Base-by-base conservation (phyloP, 2,113 vertebrate genomes). In the Brachyhypopomus gauderio region DNA sequence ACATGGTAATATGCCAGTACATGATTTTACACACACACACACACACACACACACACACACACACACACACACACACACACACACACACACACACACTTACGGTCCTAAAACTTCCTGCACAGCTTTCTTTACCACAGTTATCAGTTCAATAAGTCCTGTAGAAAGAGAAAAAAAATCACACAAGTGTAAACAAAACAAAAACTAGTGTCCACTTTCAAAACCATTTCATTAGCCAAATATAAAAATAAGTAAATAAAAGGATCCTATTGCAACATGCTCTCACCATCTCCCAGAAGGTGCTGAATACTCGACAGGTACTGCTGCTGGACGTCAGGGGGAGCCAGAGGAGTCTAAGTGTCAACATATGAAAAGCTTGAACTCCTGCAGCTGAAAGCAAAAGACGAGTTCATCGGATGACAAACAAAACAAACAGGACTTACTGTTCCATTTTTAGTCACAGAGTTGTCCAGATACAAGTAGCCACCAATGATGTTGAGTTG, bases 301-400 rank as follows among this genome's bases (percentile, higher is more conserved):
- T 98, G 97, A 89, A 99, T 98, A 84, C 97, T 99, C 66, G 97
- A 98, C 84, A 99, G 92, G 89, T 99, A 99, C 78, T 98, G 97
- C 89, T 99, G 97, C 84, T 99, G 98, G 56, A 99, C 96, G 36
- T 98, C 97, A 9, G 97, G 96, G 0, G 98, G 97, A 67, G 97
- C 96, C 75, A 96, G 88, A 17, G 92, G 91, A 74, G 89, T 92
- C 97, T 98, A 90, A n/a, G 66, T 20, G 4, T 27, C 3, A 16
- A 72, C 25, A 0, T 63, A 23, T 19, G 41, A 63, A 2, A 77
- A 19, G 69, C 0, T 23, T 22, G 38, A 62, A 9, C 19, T 27
- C 7, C 25, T 72, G 4, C 3, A 67, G 41, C 5, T 58, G 16
- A 2, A 66, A 14, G 30, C 45, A 12, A 3, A 52, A n/a, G 20